Percentiles rank a stretch among this genome's conserved stretches.
Evolutionary conservation across 2,113 vertebrate genomes (phyloP).

Genomic region (Rattus norvegicus): GRCr8 NC_086023.1:149136501-149137000

Average conservation of each 20-base stretch:
- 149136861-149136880: neutral
- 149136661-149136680: fast-evolving
- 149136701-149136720: neutral
- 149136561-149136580: fast-evolving
- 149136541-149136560: fast-evolving
- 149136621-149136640: neutral
- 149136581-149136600: too few relatives aligned
- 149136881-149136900: neutral
- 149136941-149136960: neutral
- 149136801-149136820: slow-evolving; percentile 49
- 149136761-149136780: neutral
- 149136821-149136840: slow-evolving; percentile 30
- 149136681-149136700: fast-evolving
- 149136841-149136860: slow-evolving; percentile 14
- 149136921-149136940: neutral
- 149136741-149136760: fast-evolving
- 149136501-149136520: fast-evolving
- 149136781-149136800: neutral
- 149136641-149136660: fast-evolving
- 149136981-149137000: neutral
- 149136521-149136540: fast-evolving
- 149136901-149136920: neutral
- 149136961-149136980: neutral
- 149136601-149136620: fast-evolving
- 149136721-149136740: fast-evolving